Conservation (phyloP, 2,888 invertebrate species). For the Drosophila vallismaia region DNA sequence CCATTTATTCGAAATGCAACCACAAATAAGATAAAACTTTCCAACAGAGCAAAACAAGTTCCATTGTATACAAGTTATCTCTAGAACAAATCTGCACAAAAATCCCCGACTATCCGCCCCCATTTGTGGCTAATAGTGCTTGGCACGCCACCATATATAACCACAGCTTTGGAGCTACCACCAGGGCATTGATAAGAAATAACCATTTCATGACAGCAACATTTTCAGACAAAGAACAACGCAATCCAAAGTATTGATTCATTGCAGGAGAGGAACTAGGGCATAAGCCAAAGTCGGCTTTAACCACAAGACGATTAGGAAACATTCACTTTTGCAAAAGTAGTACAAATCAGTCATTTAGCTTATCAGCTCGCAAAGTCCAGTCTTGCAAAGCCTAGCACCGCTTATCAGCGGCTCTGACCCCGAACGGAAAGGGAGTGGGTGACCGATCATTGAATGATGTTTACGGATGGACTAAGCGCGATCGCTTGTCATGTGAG, state of each 20-base stretch:
- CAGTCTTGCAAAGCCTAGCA: slow-evolving; percentile 7
- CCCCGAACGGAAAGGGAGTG: slow-evolving; percentile 24
- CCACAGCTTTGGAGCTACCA: neutral
- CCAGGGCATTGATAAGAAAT: slow-evolving; percentile 3
- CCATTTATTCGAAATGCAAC: neutral
- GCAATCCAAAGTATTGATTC: neutral
- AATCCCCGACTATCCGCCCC: slow-evolving; percentile 24
- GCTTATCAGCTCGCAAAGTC: slow-evolving; percentile 27
- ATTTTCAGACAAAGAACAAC: neutral
- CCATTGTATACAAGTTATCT: slow-evolving; percentile 16
- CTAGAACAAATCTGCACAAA: slow-evolving; percentile 13
- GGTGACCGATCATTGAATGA: slow-evolving; percentile 17
- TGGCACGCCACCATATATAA: slow-evolving; percentile 18
- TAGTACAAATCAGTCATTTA: neutral
- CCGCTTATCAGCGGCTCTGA: slow-evolving; percentile 26
- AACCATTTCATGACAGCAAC: neutral
- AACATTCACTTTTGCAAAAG: slow-evolving; percentile 23
- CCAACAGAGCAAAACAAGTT: neutral
- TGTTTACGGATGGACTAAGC: slow-evolving; percentile 31
- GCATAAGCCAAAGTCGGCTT: slow-evolving; percentile 9
- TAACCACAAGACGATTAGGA: slow-evolving; percentile 31
- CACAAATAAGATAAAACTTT: neutral
- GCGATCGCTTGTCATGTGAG: slow-evolving; percentile 58
- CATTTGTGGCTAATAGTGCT: slow-evolving; percentile 20
- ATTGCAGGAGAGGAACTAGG: slow-evolving; percentile 9